Evolutionary conservation across 2,113 vertebrate genomes (phyloP).

Genomic region (Myotis lucifugus): DNA sequence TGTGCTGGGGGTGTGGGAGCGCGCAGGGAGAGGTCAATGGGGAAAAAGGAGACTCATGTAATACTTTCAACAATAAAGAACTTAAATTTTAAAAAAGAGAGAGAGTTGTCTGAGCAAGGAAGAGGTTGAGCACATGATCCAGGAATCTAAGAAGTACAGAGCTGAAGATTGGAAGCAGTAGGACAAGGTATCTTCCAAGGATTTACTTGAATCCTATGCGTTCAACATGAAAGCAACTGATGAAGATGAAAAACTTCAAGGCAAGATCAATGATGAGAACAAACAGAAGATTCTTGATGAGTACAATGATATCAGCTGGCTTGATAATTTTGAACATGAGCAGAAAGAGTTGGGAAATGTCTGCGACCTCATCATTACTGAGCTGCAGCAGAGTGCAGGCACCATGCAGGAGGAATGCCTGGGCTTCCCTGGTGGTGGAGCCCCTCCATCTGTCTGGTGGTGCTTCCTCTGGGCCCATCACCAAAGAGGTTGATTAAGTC

Average conservation of each 20-base stretch:
- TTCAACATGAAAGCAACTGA: not conserved
- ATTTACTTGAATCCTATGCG: not conserved
- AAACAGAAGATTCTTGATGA: conserved; percentile 95
- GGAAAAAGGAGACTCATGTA: too few species aligned
- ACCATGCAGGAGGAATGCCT: conserved; percentile 91
- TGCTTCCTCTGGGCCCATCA: conserved; percentile 90
- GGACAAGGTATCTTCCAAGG: not conserved
- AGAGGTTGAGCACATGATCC: conserved; percentile 95
- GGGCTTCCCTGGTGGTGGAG: conserved; percentile 92
- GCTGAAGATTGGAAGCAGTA: conserved; percentile 88
- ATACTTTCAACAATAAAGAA: too few species aligned
- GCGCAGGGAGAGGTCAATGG: too few species aligned
- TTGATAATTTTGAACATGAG: conserved; percentile 96
- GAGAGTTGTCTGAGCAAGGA: conserved; percentile 89
- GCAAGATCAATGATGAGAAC: conserved; percentile 89
- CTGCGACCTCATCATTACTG: conserved; percentile 92
- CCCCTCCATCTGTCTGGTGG: conserved; percentile 84
- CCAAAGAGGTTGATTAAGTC: conserved; percentile 90
- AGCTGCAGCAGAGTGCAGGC: conserved; percentile 90
- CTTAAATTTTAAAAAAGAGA: too few species aligned
- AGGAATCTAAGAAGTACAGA: conserved; percentile 96
- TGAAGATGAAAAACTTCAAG: not conserved
- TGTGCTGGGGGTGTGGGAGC: too few species aligned
- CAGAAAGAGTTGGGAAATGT: conserved; percentile 96
- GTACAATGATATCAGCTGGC: conserved; percentile 94